phyloP scores from a whole-genome alignment of 2,113 vertebrate species.

The Dermatemys mawii region DNA sequence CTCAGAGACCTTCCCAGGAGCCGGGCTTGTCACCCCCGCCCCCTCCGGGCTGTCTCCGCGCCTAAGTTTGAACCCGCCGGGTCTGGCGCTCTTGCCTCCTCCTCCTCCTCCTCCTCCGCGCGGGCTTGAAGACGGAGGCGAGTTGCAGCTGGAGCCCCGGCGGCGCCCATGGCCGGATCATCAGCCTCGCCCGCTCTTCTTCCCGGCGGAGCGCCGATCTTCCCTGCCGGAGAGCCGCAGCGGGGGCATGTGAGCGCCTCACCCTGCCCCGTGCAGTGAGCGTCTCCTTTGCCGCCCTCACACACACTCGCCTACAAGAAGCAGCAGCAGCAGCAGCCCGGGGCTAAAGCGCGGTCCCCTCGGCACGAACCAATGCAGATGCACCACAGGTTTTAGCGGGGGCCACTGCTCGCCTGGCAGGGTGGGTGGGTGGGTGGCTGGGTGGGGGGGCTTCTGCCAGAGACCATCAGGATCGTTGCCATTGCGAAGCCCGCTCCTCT shows the following conservation, averaged over 20 bases:
- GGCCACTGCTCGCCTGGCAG: background rate
- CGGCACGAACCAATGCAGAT: constrained; percentile 77
- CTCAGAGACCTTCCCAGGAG: constrained; percentile 14
- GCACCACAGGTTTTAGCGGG: constrained; percentile 46
- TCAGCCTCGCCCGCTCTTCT: background rate
- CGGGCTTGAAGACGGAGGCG: background rate
- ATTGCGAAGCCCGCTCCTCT: background rate
- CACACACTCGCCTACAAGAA: background rate
- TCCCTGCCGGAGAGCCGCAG: background rate
- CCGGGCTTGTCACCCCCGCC: constrained; percentile 26
- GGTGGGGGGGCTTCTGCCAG: background rate
- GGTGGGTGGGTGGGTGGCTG: background rate
- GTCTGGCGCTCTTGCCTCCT: background rate
- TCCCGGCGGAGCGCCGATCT: constrained; percentile 12
- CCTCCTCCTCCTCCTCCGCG: background rate
- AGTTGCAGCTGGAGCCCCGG: background rate
- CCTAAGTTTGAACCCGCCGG: constrained; percentile 39
- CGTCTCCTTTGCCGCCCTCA: background rate
- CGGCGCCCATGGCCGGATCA: constrained; percentile 16
- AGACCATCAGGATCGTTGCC: background rate
- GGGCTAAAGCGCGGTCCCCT: constrained; percentile 48
- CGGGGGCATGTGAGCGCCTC: background rate
- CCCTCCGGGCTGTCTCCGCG: background rate
- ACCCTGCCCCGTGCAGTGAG: background rate
- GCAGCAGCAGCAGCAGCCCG: background rate